These are phyloP conservation scores for Andrena chrysosceles DNA, from an alignment of 2,888 invertebrate species.

Conservation along the genomic window DNA sequence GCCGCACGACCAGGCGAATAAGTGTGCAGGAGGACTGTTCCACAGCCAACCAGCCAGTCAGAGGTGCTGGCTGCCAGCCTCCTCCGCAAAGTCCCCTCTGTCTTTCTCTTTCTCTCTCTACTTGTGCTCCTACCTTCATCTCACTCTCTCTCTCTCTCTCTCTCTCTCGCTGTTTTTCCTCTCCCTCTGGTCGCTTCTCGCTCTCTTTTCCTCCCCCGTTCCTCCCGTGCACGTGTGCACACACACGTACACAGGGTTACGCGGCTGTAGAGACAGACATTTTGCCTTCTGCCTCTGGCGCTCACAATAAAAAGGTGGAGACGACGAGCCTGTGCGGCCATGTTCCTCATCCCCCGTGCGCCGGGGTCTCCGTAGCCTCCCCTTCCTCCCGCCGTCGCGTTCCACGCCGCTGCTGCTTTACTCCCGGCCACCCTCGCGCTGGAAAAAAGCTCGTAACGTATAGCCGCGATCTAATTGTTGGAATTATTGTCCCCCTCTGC, in stretches of 20 bases:
- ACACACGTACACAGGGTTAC: conserved; percentile 5
- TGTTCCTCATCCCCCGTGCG: conserved; percentile 80
- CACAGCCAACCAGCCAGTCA: conserved; percentile 69
- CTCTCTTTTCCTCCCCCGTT: conserved; percentile 25
- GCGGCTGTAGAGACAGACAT: conserved; percentile 62
- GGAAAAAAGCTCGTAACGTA: conserved; percentile 73
- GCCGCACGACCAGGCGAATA: conserved; percentile 76
- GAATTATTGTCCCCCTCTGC: conserved; percentile 75
- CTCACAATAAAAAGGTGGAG: conserved; percentile 84
- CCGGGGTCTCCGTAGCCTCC: conserved; percentile 48
- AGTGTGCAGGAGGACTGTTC: conserved; percentile 78
- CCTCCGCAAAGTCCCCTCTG: conserved; percentile 58
- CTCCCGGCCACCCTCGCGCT: conserved; percentile 66
- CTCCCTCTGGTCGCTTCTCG: conserved; percentile 23
- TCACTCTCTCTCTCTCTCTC: conserved; percentile 10
- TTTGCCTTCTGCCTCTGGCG: conserved; percentile 81
- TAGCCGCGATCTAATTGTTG: conserved; percentile 80
- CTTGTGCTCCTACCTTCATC: conserved; percentile 7
- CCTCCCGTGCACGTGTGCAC: conserved; percentile 33
- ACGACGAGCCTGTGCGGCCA: conserved; percentile 81
- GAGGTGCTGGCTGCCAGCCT: conserved; percentile 69
- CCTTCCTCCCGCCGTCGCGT: conserved; percentile 47
- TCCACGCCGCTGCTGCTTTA: conserved; percentile 54
- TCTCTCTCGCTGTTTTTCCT: conserved; percentile 27
- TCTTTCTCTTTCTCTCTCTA: conserved; percentile 5